Conservation (phyloP, 2,888 invertebrate species). For the Phyto melanocephala region DNA sequence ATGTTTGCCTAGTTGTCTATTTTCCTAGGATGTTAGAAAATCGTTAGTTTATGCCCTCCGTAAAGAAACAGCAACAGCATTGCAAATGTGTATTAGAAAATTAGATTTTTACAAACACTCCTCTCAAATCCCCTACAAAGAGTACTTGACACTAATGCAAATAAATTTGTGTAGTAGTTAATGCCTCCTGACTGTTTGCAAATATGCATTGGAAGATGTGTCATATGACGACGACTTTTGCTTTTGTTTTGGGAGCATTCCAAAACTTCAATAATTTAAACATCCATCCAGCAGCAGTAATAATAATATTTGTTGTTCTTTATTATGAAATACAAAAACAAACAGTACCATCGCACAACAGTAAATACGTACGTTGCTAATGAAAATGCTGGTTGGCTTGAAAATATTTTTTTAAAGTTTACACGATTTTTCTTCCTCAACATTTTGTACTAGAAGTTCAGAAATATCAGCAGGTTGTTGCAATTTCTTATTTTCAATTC, state of each 20-base stretch:
- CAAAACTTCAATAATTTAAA: conserved; percentile 5
- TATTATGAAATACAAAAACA: conserved; percentile 7
- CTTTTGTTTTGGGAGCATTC: not conserved
- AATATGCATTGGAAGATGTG: not conserved
- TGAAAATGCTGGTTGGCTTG: conserved; percentile 73
- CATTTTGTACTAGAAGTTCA: conserved; percentile 78
- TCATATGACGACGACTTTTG: not conserved
- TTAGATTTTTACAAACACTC: conserved; percentile 44
- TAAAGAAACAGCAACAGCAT: conserved; percentile 33
- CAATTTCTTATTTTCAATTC: conserved; percentile 40
- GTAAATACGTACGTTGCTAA: conserved; percentile 65
- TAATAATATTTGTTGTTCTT: not conserved
- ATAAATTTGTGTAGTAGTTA: not conserved
- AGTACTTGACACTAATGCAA: not conserved
- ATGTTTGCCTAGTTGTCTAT: conserved; percentile 65
- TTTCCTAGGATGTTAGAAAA: conserved; percentile 65
- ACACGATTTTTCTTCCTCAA: conserved; percentile 79
- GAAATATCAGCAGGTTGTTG: conserved; percentile 70
- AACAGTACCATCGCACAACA: too few species aligned
- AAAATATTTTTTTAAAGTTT: conserved; percentile 76
- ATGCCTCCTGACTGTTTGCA: not conserved
- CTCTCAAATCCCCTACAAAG: not conserved
- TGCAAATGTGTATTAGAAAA: conserved; percentile 55
- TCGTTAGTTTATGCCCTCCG: conserved; percentile 64
- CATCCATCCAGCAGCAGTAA: conserved; percentile 7